Conservation (phyloP, 2,888 invertebrate species). For the Parochlus steinenii region DNA sequence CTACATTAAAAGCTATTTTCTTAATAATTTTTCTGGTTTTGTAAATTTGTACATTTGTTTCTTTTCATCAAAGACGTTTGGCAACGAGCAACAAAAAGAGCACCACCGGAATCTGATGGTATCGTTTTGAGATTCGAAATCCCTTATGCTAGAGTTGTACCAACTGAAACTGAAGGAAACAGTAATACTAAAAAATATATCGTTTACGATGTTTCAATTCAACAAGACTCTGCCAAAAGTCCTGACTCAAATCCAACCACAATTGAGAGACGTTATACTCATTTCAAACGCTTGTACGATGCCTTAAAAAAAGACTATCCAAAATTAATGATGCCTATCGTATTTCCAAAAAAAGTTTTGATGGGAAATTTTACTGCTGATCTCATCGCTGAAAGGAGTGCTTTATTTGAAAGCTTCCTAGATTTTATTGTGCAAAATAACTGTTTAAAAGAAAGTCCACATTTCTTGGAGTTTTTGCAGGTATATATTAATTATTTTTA, state of each 20-base stretch:
- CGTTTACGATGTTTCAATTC: constrained; percentile 47
- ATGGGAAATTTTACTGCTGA: constrained; percentile 54
- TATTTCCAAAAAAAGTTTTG: constrained; percentile 52
- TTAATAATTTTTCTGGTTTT: neutral
- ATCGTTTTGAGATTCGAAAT: constrained; percentile 39
- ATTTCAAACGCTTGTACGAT: constrained; percentile 48
- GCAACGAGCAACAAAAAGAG: constrained; percentile 20
- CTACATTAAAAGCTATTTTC: no score
- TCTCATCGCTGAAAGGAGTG: constrained; percentile 44
- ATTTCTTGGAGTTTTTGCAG: constrained; percentile 46
- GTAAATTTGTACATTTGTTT: neutral
- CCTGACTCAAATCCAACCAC: constrained; percentile 43
- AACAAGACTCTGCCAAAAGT: constrained; percentile 35
- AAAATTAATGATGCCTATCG: constrained; percentile 32
- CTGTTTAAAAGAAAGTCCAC: constrained; percentile 37
- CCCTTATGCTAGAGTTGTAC: constrained; percentile 45
- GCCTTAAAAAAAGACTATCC: constrained; percentile 42
- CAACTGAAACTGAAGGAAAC: constrained; percentile 35
- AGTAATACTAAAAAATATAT: constrained; percentile 43
- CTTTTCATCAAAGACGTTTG: constrained; percentile 21
- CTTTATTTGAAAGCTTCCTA: constrained; percentile 45
- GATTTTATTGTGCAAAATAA: constrained; percentile 37
- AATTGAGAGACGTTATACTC: constrained; percentile 54
- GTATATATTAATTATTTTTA: no score
- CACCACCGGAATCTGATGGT: constrained; percentile 21